Evolutionary conservation across 2,113 vertebrate genomes (phyloP), one percentile per base, ranked within the genome.

Genomic region (Spilogale gracilis): DNA sequence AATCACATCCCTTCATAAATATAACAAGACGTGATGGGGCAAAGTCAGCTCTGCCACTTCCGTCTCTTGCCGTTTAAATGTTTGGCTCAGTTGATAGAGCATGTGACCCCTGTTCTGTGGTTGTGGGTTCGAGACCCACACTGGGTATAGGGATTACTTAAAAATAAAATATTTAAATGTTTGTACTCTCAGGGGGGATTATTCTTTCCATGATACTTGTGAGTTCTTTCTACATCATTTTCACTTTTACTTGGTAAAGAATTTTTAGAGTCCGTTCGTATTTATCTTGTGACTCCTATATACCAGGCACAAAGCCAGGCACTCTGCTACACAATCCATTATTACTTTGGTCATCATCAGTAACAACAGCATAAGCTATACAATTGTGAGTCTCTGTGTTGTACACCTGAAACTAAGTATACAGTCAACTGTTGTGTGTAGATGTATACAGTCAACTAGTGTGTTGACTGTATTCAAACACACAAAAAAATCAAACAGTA

Each of bases 241-340:
- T 38, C 63, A 92, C 60, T 96, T 96, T 93, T 43, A 74, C 38
- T 84, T 79, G 78, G 18, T 67, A 78, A 88, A 83, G 38, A 81
- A 60, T 43, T 86, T 96, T 83, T 73, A 61, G 43, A 45, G 48
- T 78, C 58, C 38, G 6, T 50, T 86, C 18, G 38, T 38, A 2
- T 91, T 94, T 96, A 84, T 73, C 61, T 82, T 21, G 4, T 30
- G 45, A 88, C 14, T 88, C 27, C 50, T 38, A 52, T 12, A 54
- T 50, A 18, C 17, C 58, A 83, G 50, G 79, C 54, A 76, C 20
- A 92, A 54, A 61, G 30, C 45, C 23, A 32, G 54, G 52, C 20
- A 71, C 10, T 74, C 92, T 80, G 56, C 83, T 17, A 50, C 18
- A 78, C 32, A 86, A 43, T 54, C 12, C 0, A 63, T 73, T 45